Evolutionary conservation across 1,140 invertebrate genomes (phyloP).

Genomic region (Drosophila paulistorum): DNA sequence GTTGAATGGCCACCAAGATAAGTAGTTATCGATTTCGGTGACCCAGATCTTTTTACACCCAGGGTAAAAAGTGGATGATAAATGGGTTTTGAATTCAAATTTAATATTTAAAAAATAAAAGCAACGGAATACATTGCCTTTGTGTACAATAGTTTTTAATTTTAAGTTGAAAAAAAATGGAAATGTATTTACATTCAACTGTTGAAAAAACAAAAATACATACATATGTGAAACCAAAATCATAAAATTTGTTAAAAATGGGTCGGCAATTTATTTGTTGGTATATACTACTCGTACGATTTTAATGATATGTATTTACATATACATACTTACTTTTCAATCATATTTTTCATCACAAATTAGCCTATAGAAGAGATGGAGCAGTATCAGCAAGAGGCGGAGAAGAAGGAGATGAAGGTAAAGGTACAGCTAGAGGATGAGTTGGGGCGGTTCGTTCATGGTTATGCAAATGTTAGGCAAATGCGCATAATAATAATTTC

Average conservation of each 20-base stretch:
- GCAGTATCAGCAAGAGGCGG: background rate
- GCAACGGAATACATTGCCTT: background rate
- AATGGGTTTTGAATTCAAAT: constrained; percentile 30
- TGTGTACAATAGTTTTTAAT: background rate
- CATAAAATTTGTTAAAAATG: background rate
- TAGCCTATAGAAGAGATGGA: background rate
- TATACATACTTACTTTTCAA: constrained; percentile 35
- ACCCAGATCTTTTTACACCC: background rate
- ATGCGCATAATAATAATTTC: constrained; percentile 64
- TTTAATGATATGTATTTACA: background rate
- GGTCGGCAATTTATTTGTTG: background rate
- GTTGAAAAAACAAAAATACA: no score
- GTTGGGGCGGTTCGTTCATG: constrained; percentile 33
- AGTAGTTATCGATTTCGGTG: no score
- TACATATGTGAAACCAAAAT: background rate
- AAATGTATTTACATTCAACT: background rate
- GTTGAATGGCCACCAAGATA: no score
- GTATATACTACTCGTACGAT: background rate
- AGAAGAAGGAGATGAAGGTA: constrained; percentile 37
- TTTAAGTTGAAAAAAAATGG: background rate
- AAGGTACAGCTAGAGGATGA: background rate
- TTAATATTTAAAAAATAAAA: background rate
- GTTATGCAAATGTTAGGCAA: constrained; percentile 63
- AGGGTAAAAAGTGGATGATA: constrained; percentile 15
- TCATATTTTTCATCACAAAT: constrained; percentile 31